Conservation (phyloP, 30 jellyfish, hydroid and myxozoan species). For the Sanderia malayensis region DNA sequence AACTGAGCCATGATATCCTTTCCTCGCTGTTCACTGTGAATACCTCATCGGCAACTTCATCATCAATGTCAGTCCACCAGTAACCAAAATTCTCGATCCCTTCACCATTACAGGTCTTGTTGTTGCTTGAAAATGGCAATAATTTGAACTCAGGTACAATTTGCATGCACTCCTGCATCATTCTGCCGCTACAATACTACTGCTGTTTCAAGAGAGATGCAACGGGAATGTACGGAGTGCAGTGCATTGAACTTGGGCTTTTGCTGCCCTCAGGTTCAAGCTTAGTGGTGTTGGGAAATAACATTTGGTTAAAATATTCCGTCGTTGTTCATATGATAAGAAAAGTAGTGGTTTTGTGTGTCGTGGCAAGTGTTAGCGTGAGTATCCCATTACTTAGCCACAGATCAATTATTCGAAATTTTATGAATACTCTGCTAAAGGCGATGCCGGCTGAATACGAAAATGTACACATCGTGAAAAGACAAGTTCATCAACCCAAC, state of each 20-base stretch:
- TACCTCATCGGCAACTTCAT: conserved; percentile 24
- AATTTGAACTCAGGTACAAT: background rate
- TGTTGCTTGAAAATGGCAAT: background rate
- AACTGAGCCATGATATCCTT: conserved; percentile 11
- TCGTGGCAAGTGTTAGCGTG: background rate
- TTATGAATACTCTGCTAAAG: background rate
- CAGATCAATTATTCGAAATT: background rate
- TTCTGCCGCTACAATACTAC: background rate
- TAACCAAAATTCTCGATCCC: conserved; percentile 53
- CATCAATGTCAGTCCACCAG: conserved; percentile 54
- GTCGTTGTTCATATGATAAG: background rate
- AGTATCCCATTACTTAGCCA: background rate
- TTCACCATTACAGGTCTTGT: conserved; percentile 21
- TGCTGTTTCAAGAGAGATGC: too few species aligned
- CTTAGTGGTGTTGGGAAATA: too few species aligned
- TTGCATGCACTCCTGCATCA: background rate
- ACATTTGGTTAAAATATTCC: background rate
- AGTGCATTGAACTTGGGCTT: too few species aligned
- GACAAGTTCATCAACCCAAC: too few species aligned
- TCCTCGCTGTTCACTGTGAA: conserved; percentile 8
- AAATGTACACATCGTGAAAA: too few species aligned
- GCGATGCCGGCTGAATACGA: too few species aligned
- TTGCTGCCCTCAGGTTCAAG: too few species aligned
- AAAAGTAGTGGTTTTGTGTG: background rate
- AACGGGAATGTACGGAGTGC: too few species aligned